Conservation (phyloP, 2,113 vertebrate genomes). For the Tautogolabrus adspersus region DNA sequence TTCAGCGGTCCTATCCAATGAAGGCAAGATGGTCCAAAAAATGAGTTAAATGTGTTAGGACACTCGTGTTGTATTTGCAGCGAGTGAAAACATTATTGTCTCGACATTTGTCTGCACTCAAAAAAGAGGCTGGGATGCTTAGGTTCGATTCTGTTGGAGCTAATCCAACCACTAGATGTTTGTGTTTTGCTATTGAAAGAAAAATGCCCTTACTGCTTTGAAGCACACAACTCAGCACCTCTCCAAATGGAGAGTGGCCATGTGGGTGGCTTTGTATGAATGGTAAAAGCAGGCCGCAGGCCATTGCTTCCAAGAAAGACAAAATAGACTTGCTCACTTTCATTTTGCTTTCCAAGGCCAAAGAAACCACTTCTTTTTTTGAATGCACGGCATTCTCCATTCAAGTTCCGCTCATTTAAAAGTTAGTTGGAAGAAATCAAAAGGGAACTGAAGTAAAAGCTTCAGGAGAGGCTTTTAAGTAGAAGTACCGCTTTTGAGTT, state of each 20-base stretch:
- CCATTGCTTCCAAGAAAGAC: neutral
- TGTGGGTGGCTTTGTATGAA: conserved; percentile 28
- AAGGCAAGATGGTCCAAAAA: too few relatives aligned
- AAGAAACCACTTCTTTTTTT: conserved; percentile 8
- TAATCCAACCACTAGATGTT: neutral
- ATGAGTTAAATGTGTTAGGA: too few relatives aligned
- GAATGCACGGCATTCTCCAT: conserved; percentile 17
- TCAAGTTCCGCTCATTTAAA: conserved; percentile 45
- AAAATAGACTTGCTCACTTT: conserved; percentile 1
- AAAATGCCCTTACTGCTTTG: neutral
- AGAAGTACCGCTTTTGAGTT: conserved; percentile 21
- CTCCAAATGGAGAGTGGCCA: conserved; percentile 1
- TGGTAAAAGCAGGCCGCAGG: conserved; percentile 13
- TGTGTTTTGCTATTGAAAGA: conserved; percentile 2
- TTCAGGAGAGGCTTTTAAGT: conserved; percentile 19
- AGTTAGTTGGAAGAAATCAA: conserved; percentile 44
- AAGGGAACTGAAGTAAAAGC: neutral
- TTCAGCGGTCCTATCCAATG: too few relatives aligned
- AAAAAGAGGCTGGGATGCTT: neutral
- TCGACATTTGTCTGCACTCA: too few relatives aligned
- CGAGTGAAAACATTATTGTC: too few relatives aligned
- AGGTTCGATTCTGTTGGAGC: neutral
- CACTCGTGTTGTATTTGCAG: too few relatives aligned
- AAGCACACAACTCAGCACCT: neutral
- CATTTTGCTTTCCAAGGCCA: conserved; percentile 28